Base-by-base conservation (phyloP, 2,888 invertebrate genomes). In the Spilosoma lubricipeda region DNA sequence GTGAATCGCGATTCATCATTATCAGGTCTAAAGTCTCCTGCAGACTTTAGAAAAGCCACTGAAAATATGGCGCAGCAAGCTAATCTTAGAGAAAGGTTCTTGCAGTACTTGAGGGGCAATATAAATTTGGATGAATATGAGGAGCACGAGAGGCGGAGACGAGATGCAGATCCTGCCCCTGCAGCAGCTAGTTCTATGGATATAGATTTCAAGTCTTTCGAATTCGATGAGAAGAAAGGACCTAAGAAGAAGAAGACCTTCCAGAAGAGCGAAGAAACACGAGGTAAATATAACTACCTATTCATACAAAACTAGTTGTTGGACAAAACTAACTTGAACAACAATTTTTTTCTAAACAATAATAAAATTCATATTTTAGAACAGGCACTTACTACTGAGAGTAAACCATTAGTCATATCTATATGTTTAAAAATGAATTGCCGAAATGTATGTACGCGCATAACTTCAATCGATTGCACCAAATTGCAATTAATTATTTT, bases 181-280 rank as follows among this genome's bases (percentile, higher is more conserved):
- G 93, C 89, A 30, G 85, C 90, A 2, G 88, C 87, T n/a, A 88
- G 90, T 11, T 81, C 84, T 90, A 81, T 95, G 71, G 94, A 96
- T 67, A 93, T 97, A 27, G 96, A 96, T 80, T 96, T 96, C 84
- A 97, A 97, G 82, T 91, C 96, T 8, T 94, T 96, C 80, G 96
- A 97, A 80, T 97, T 97, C 85, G 96, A 96, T 64, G 95, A 96
- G 2, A 94, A 94, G 82, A 91, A 93, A 64, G 88, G 91, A 13
- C 90, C 91, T 73, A 95, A 93, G 88, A 94, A 93, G 89, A 96
- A 94, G 92, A 95, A 94, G 84, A 90, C 93, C 27, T 82, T 89
- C 11, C 83, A 87, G 69, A 94, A 93, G 84, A 84, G 87, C 86
- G 93, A 96, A 83, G 90, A 96, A 87, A 88, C 92, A 86, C 89